phyloP scores from a whole-genome alignment of 2,888 invertebrate species.

The Trimorus sp. region DNA sequence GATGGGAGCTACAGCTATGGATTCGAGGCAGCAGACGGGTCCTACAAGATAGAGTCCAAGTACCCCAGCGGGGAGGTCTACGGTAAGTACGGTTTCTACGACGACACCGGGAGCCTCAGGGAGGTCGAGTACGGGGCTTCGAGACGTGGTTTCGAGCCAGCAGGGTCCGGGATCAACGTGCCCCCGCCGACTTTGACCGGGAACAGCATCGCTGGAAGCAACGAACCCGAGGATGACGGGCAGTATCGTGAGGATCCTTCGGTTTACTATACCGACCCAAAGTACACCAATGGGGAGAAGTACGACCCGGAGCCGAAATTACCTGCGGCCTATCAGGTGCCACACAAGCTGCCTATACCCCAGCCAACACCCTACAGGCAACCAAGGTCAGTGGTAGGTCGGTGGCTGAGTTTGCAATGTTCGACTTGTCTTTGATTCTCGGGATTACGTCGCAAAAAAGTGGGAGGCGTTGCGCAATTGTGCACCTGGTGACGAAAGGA shows the following conservation, averaged over 20 bases:
- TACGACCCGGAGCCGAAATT: conserved; percentile 77
- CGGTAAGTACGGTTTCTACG: conserved; percentile 95
- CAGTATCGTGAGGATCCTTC: conserved; percentile 93
- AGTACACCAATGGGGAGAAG: conserved; percentile 82
- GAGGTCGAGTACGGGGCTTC: conserved; percentile 94
- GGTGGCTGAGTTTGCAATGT: too few relatives aligned
- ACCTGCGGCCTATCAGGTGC: conserved; percentile 69
- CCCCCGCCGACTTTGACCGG: conserved; percentile 88
- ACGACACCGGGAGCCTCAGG: conserved; percentile 88
- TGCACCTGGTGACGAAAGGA: too few relatives aligned
- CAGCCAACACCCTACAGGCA: conserved; percentile 14
- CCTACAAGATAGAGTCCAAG: conserved; percentile 94
- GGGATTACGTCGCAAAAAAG: too few relatives aligned
- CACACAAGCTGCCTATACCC: not conserved
- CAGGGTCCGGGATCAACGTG: conserved; percentile 89
- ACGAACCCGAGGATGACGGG: conserved; percentile 89
- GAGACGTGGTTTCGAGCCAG: conserved; percentile 90
- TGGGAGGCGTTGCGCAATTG: too few relatives aligned
- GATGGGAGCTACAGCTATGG: conserved; percentile 95
- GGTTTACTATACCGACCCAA: conserved; percentile 88
- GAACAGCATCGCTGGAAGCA: conserved; percentile 82
- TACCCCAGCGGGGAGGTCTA: conserved; percentile 91
- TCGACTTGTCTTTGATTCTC: too few relatives aligned
- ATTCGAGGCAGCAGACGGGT: conserved; percentile 93
- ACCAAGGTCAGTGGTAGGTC: conserved; percentile 37